Conservation (phyloP, 1,140 invertebrate genomes). For the Drosophila prosaltans region DNA sequence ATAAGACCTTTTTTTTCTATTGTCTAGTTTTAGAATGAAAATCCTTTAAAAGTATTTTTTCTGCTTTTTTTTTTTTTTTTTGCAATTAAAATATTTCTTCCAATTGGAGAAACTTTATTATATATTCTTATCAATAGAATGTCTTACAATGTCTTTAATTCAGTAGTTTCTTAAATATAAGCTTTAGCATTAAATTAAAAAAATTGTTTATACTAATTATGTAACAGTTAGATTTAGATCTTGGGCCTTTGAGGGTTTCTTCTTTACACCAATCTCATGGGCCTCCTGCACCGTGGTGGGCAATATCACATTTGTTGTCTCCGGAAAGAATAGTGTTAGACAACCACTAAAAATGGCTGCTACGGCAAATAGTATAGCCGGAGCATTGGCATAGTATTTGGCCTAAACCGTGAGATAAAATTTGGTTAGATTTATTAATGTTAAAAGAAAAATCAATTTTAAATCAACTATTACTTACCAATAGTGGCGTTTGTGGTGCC, state of each 20-base stretch:
- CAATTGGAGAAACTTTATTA: constrained; percentile 3
- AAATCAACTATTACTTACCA: constrained; percentile 83
- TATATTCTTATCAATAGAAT: constrained; percentile 7
- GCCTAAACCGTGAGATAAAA: constrained; percentile 70
- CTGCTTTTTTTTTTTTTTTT: no score
- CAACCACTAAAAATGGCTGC: constrained; percentile 85
- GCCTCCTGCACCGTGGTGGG: constrained; percentile 88
- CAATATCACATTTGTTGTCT: constrained; percentile 87
- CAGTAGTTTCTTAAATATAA: constrained; percentile 36
- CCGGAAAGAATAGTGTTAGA: constrained; percentile 87
- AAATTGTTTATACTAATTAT: constrained; percentile 19
- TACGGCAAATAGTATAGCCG: constrained; percentile 86
- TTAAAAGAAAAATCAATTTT: no score
- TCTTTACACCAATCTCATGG: constrained; percentile 84
- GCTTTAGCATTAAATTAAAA: constrained; percentile 3
- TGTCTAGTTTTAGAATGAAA: constrained; percentile 4
- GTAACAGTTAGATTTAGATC: constrained; percentile 38
- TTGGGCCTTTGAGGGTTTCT: constrained; percentile 54
- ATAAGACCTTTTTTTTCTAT: constrained; percentile 2
- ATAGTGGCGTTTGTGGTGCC: constrained; percentile 88
- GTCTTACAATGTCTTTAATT: constrained; percentile 57
- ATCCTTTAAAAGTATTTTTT: not conserved
- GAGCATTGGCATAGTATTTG: constrained; percentile 84
- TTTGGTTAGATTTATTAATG: no score
- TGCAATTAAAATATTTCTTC: not conserved